Conservation (phyloP, 2,797 vertebrate species). For the Cyclura pinguis region DNA sequence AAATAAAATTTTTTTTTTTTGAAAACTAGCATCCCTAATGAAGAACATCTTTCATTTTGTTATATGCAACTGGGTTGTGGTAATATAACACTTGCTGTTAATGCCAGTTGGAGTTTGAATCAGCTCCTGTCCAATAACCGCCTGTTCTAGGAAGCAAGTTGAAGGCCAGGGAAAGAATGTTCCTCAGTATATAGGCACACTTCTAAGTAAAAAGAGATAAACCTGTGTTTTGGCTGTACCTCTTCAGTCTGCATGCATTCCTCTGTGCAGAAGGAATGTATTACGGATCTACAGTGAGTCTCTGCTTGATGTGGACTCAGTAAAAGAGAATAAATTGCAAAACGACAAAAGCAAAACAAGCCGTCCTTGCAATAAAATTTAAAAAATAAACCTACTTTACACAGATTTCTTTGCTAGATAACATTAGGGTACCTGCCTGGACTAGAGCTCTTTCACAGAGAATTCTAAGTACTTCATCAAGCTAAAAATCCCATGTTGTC, state of each 20-base stretch:
- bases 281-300: not conserved
- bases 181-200: no score
- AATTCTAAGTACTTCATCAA: no score
- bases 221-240: not conserved
- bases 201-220: not conserved
- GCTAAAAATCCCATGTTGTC: no score
- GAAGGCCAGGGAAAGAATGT: not conserved
- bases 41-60: not conserved
- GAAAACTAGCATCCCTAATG: no score
- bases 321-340: not conserved
- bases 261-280: not conserved
- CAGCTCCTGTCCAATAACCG: not conserved
- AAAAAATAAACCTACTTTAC: not conserved
- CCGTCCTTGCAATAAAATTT: not conserved
- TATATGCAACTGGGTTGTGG: not conserved
- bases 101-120: not conserved
- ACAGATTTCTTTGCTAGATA: no score
- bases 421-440: no score
- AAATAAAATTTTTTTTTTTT: no score
- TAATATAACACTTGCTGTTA: not conserved
- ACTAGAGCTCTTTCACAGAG: no score
- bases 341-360: not conserved
- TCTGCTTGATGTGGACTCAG: no score
- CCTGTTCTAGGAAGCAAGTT: fast-evolving
- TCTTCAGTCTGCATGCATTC: not conserved